Conservation (phyloP, 2,888 invertebrate species). For the Aspidiotus destructor region DNA sequence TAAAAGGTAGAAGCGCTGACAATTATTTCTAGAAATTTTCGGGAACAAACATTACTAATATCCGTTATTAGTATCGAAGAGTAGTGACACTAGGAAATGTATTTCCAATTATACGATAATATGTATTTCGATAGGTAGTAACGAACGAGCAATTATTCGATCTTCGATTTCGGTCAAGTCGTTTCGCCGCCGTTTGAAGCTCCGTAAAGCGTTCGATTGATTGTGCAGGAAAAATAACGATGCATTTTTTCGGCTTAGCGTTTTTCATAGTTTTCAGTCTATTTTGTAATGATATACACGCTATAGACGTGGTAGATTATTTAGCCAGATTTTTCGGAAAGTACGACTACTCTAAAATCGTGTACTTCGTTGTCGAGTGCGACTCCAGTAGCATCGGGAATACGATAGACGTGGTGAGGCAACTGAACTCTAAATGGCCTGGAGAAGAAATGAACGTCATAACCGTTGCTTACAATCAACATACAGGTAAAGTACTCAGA, state of each 20-base stretch:
- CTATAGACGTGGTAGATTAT: background rate
- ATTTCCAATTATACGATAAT: too few relatives aligned
- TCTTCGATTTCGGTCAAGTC: too few relatives aligned
- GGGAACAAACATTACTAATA: constrained; percentile 22
- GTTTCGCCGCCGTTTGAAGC: too few relatives aligned
- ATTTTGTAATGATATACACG: background rate
- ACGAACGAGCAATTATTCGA: too few relatives aligned
- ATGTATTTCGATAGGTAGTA: too few relatives aligned
- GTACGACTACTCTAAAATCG: background rate
- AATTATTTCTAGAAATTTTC: constrained; percentile 19
- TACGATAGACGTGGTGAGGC: background rate
- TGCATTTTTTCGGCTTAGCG: too few relatives aligned
- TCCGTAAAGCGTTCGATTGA: too few relatives aligned
- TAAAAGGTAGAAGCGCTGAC: background rate
- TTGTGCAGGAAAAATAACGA: too few relatives aligned
- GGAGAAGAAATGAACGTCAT: constrained; percentile 2
- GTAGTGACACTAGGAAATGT: too few relatives aligned
- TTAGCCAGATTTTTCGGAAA: background rate
- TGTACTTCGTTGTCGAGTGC: background rate
- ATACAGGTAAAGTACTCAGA: background rate
- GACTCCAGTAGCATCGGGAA: background rate
- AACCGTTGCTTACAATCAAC: background rate
- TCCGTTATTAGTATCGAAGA: constrained; percentile 6
- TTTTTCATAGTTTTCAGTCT: too few relatives aligned
- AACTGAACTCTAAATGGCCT: background rate